A percentile compares a stretch with the other conserved stretches of the same genome.
These are phyloP conservation scores for Aphaenogaster floridana DNA, from an alignment of 1,140 invertebrate species.

Conservation along the genomic window DNA sequence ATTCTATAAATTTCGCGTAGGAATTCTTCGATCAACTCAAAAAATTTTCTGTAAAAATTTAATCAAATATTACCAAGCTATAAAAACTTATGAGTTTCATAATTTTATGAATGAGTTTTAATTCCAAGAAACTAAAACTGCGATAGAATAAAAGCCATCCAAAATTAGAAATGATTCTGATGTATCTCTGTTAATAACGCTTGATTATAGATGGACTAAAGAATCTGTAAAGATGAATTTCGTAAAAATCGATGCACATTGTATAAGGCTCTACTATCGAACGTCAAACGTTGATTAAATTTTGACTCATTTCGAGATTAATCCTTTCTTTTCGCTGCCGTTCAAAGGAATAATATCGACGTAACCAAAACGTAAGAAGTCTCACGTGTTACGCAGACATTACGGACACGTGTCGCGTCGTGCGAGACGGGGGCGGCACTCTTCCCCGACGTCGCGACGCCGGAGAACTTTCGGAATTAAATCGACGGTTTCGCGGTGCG, in stretches of 20 bases:
- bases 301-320: too few relatives aligned
- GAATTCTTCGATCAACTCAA: not conserved
- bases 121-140: not conserved
- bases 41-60: not conserved
- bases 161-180: not conserved
- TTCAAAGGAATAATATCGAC: conserved; percentile 3
- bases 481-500: conserved; percentile 50
- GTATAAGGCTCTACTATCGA: not conserved
- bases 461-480: conserved; percentile 54
- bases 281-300: not conserved
- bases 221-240: not conserved
- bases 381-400: conserved; percentile 49
- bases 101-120: not conserved
- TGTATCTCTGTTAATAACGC: not conserved
- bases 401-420: conserved; percentile 49
- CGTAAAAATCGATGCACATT: not conserved
- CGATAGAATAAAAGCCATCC: not conserved
- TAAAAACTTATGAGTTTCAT: not conserved
- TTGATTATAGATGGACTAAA: not conserved
- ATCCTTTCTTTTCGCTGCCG: not conserved
- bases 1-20: not conserved
- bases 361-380: conserved; percentile 30
- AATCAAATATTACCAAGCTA: not conserved
- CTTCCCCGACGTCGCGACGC: conserved; percentile 33
- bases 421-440: not conserved